Percentiles rank a stretch among this genome's conserved stretches.
phyloP scores from a whole-genome alignment of 2,888 invertebrate species.

The Agonopterix heracliana region DNA sequence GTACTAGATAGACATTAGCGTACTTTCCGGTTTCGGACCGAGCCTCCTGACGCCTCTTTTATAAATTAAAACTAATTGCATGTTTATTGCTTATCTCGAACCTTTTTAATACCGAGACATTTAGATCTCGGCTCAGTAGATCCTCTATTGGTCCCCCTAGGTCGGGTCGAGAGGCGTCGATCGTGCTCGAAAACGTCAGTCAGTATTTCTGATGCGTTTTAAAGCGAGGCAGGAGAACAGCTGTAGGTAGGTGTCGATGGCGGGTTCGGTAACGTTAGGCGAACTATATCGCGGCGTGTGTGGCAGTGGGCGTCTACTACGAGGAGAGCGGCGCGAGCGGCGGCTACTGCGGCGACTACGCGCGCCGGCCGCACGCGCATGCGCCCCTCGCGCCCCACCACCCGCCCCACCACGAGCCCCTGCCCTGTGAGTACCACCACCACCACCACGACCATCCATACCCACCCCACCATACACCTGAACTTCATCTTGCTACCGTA shows the following conservation, averaged over 20 bases:
- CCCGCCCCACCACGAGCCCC: conserved; percentile 43
- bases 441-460: not conserved
- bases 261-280: conserved; percentile 6
- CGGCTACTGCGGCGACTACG: conserved; percentile 60
- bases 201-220: no score
- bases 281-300: conserved; percentile 57
- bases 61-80: conserved; percentile 54
- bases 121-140: not conserved
- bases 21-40: conserved; percentile 27
- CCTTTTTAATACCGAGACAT: conserved; percentile 2
- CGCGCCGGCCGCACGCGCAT: conserved; percentile 48
- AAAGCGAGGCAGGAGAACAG: conserved; percentile 9
- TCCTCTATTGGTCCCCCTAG: not conserved
- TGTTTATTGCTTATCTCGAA: conserved; percentile 49
- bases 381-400: conserved; percentile 31
- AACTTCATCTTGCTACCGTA: no score
- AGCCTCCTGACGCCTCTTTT: conserved; percentile 28
- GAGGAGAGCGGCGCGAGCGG: conserved; percentile 52
- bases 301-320: conserved; percentile 74
- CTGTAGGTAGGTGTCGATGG: conserved; percentile 50
- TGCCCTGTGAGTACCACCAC: conserved; percentile 56
- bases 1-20: conserved; percentile 32
- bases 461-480: not conserved
- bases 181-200: no score
- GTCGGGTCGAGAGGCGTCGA: not conserved